Base-by-base conservation (phyloP, 2,888 invertebrate species). In the Aleiodes leptofemur region DNA sequence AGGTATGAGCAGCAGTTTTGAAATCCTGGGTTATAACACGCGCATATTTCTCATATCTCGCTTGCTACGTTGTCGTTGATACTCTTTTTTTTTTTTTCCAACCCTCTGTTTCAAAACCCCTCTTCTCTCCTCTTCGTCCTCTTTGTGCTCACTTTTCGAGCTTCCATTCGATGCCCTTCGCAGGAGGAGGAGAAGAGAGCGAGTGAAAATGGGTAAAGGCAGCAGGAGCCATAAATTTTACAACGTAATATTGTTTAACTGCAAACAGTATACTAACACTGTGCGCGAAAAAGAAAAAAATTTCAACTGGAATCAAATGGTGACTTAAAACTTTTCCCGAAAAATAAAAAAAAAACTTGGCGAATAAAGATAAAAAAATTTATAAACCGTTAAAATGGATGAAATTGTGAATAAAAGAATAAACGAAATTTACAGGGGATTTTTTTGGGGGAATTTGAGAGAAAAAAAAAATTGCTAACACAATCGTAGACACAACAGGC, bases 231-330 rank as follows among this genome's bases (percentile, higher is more conserved):
- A 86, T 88, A 88, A 88, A 88, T 88, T 88, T 88, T 87, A 88
- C 86, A 84, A 83, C 85, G 87, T 86, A 87, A 87, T 88, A 88
- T 88, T 88, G 85, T 87, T 88, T 87, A 87, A 88, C 86, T 87
- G 87, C 87, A 86, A 88, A 87, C 86, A 82, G 85, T 85, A 85
- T 85, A 86, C 82, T 81, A 83, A 82, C 84, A 82, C 83, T 34
- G 34, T 23, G 81, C 82, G 16, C 1, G 3, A 43, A 43, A 43
- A 43, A 43, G 7, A 9, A 43, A 38, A 38, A 38, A 38, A 38
- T 38, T 43, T 43, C 4, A 43, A 43, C 43, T 43, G 8, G 43
- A 43, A 43, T 43, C 43, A 43, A 43, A 43, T 43, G 43, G 43
- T 43, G 43, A 43, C 43, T 43, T 43, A 9, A 43, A 43, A 43